Percentiles rank a stretch among this genome's conserved stretches.
Evolutionary conservation across 2,888 invertebrate species (phyloP).

Genomic region (Himalopsyche anomala): DNA sequence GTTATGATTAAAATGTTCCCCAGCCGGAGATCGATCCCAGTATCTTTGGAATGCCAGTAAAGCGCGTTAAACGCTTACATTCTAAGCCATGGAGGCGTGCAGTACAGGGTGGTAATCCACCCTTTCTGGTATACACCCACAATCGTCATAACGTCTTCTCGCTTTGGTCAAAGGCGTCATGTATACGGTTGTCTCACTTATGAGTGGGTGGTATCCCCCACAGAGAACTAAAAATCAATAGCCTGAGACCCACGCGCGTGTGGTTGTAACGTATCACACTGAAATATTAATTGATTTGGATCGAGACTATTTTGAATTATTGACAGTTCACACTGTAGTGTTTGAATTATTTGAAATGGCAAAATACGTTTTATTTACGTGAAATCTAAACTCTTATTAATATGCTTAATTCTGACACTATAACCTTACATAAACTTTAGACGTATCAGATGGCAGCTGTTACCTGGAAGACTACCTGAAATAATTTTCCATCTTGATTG

Average conservation of each 20-base stretch:
- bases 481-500: too few species aligned
- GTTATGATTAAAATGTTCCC: too few species aligned
- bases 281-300: constrained; percentile 50
- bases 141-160: constrained; percentile 35
- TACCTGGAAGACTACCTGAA: too few species aligned
- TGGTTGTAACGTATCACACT: constrained; percentile 56
- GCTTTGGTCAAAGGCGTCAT: constrained; percentile 4
- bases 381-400: too few species aligned
- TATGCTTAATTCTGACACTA: too few species aligned
- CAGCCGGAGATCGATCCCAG: not conserved
- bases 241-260: constrained; percentile 60
- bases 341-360: too few species aligned
- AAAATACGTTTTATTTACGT: too few species aligned
- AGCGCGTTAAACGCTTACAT: not conserved
- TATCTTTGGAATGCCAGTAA: not conserved
- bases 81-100: constrained; percentile 35
- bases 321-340: too few species aligned
- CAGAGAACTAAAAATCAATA: constrained; percentile 63
- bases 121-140: constrained; percentile 27
- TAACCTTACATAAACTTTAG: too few species aligned
- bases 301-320: not conserved
- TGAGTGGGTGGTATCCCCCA: constrained; percentile 36
- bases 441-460: too few species aligned
- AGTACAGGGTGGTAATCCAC: constrained; percentile 4
- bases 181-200: constrained; percentile 35